Base-by-base conservation (phyloP, 2,797 vertebrate genomes). In the Myiotriccus ornatus region DNA sequence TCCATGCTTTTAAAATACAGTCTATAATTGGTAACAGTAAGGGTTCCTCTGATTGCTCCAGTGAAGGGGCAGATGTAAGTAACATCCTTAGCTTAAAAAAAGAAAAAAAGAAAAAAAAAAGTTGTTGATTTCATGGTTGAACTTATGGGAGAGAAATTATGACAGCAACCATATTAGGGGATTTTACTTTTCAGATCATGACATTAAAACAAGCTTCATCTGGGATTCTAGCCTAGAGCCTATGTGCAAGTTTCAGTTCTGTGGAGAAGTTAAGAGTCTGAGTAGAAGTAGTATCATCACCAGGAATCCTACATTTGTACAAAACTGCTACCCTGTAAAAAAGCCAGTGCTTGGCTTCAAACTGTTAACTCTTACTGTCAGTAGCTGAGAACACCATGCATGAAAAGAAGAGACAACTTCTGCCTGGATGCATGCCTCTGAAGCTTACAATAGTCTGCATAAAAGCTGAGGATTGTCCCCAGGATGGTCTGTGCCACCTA, bases 61-160 rank as follows among this genome's bases (percentile, higher is more conserved):
- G 98, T 98, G 96, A 99, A 99, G 12, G 99, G 99, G 95, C 99
- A 99, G 97, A 99, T 99, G 82, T 99, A 99, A 80, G 99, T 99
- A 89, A 99, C 98, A 90, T 99, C 99, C 97, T 99, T 99, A 68
- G 98, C 99, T 99, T 95, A 24, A 94, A 91, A 67, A 47, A 74
- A 57, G 6, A 22, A 30, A 20, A 19, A 20, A 19, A 12, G 7
- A 0, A 16, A 24, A 25, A 56, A 44, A 55, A 25, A 20, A 64
- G 8, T 27, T n/a, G 24, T 93, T 65, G 78, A 70, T 62, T 78
- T 79, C 34, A 67, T 2, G 0, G 32, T 64, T 77, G 70, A 70
- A 83, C 56, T 73, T 70, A 60, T 21, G 9, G 9, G 7, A 91
- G 56, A 35, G 82, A 64, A 94, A 70, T 43, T 65, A 50, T 30